Evolutionary conservation across 2,797 vertebrate genomes (phyloP), one percentile per base, ranked within the genome.

Genomic region (Mus caroli): DNA sequence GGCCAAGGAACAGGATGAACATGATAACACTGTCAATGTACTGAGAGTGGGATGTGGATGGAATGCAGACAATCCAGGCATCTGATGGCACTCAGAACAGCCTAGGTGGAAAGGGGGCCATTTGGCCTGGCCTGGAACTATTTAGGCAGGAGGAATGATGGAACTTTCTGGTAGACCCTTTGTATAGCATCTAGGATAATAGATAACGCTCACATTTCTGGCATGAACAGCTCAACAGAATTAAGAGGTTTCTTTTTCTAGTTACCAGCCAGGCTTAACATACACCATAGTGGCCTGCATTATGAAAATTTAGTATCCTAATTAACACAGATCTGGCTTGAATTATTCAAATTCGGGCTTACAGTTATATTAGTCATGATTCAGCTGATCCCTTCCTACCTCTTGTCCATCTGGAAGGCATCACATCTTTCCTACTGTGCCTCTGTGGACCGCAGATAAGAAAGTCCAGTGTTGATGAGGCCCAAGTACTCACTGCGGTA

Each of bases 311-410:
- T 2, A 62, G 14, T 86, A 88, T 96, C 40, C 56, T 96, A 90
- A 97, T 98, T 92, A 95, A 93, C 34, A 4, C 43, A 96, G 75
- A 92, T 92, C 69, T 40, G 26, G 28, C 83, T 77, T 94, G 86
- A 90, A 90, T 88, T 90, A 96, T 88, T 92, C 71, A 93, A 97
- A 97, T 96, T 96, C 28, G 52, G 58, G 15, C 89, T 88, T 67
- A 28, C 88, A 82, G 86, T 77, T 96, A 60, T 40, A 37, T 96
- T 94, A 95, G 93, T 92, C 88, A 85, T 1, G 40, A 73, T 56
- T 77, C 60, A 73, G 69, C 69, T 90, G 86, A 95, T 90, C 64
- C 69, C 60, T 90, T 91, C 85, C 92, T 91, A 54, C 77, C 73
- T 93, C 77, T 67, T 79, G 84, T 76, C 62, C 95, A 71, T 82